Conservation (phyloP, 2,888 invertebrate genomes). For the Macrophya annulata region DNA sequence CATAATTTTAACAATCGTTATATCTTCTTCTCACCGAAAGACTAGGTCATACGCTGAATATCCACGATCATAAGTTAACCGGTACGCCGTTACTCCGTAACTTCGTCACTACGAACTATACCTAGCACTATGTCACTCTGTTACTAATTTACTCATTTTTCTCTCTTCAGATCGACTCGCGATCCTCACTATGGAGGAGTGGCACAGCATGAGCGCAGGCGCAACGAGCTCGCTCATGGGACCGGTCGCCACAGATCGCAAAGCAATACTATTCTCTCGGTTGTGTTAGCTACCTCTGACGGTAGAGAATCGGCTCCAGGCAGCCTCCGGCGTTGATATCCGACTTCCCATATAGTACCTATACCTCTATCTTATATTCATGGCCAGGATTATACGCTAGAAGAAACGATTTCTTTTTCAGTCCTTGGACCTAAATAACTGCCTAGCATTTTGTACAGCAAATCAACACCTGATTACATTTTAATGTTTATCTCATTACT, state of each 20-base stretch:
- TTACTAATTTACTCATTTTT: constrained; percentile 24
- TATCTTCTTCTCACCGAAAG: neutral
- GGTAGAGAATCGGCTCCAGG: neutral
- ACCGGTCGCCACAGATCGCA: constrained; percentile 48
- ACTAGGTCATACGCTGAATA: neutral
- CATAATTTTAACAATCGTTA: neutral
- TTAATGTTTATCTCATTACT: neutral
- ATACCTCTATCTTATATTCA: neutral
- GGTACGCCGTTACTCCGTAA: constrained; percentile 30
- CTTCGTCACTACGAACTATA: neutral
- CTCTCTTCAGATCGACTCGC: constrained; percentile 8
- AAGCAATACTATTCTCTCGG: constrained; percentile 16
- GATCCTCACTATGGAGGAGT: constrained; percentile 11
- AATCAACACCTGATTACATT: neutral
- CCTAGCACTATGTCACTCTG: constrained; percentile 17
- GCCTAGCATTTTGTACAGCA: too few species aligned
- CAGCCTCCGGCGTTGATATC: neutral
- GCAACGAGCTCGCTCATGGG: constrained; percentile 13
- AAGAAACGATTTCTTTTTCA: neutral
- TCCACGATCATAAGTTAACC: neutral
- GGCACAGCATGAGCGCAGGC: constrained; percentile 45
- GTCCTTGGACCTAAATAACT: too few species aligned
- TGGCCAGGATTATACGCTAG: neutral
- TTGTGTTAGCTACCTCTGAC: neutral
- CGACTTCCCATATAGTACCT: neutral